phyloP scores from a whole-genome alignment of 2,113 vertebrate genomes.

The Colossoma macropomum region DNA sequence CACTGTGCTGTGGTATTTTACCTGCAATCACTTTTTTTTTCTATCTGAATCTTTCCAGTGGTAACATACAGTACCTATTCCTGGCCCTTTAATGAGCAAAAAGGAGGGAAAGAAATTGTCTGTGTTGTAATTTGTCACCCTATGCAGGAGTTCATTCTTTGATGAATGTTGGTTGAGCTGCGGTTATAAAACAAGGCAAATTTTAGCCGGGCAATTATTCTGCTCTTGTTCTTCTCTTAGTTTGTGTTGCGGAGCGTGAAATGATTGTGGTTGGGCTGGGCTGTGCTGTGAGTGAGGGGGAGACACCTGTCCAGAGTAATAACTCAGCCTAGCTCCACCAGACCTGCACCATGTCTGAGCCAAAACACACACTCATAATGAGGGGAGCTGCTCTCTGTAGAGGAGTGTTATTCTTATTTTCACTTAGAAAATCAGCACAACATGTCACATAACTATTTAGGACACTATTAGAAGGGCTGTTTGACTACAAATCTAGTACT shows the following conservation, averaged over 20 bases:
- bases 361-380: constrained; percentile 31
- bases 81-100: neutral
- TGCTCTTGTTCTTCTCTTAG: constrained; percentile 54
- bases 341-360: constrained; percentile 45
- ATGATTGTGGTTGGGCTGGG: constrained; percentile 57
- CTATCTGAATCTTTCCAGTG: neutral
- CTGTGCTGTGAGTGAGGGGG: constrained; percentile 53
- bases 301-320: constrained; percentile 71
- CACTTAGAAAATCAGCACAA: too few species aligned
- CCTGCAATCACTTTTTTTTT: neutral
- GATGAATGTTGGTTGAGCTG: constrained; percentile 56
- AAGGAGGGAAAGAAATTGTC: neutral
- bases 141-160: neutral
- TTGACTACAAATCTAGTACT: too few species aligned
- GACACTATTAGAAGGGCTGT: too few species aligned
- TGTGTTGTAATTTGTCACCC: constrained; percentile 30
- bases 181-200: constrained; percentile 59
- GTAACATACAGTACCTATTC: neutral
- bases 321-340: constrained; percentile 53
- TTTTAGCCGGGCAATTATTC: constrained; percentile 68
- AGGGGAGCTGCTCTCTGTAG: constrained; percentile 8
- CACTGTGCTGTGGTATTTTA: neutral
- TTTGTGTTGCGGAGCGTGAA: constrained; percentile 64
- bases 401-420: too few species aligned
- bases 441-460: too few species aligned